Base-by-base conservation (phyloP, 2,113 vertebrate species). In the Rhinopomastus cyanomelas region DNA sequence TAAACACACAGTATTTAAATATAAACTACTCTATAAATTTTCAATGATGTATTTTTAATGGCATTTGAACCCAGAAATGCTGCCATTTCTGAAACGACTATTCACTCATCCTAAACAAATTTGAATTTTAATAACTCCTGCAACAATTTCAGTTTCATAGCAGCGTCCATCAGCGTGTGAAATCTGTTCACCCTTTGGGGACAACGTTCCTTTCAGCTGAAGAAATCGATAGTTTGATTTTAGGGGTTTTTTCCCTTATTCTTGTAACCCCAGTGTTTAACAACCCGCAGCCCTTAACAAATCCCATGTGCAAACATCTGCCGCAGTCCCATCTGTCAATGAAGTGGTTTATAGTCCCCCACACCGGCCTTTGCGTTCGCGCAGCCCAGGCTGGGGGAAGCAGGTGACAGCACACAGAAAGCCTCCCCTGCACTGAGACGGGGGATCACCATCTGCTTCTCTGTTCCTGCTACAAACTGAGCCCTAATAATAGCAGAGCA, bases 391-490 rank as follows among this genome's bases (percentile, higher is more conserved):
- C 37, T 74, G 71, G 53, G 25, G 0, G 20, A 4, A 53, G 77
- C 30, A 86, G 57, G 78, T 51, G 82, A 77, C 55, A 62, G 64
- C 72, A 42, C 17, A 9, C 21, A 34, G 87, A 75, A 76, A 81
- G 32, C 16, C 64, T 65, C 59, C 34, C 57, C 20, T 86, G 83
- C 86, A 75, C 10, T 84, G 66, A 68, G 39, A 12, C 34, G 72
- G 44, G 66, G 53, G 36, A 64, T 93, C 84, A 57, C 74, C 65
- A 67, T 75, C 88, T 95, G 88, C 3, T 88, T 93, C 81, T 81
- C 81, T 84, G 49, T 53, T 90, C 18, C 69, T 77, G 20, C 29
- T 48, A 57, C 53, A 72, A 74, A 78, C 65, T 53, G 23, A 61
- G 53, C 29, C 74, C 74, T 90, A 72, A 60, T 88, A 84, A 87